phyloP scores from a whole-genome alignment of 2,888 invertebrate genomes.

The Drosophila prostipennis region DNA sequence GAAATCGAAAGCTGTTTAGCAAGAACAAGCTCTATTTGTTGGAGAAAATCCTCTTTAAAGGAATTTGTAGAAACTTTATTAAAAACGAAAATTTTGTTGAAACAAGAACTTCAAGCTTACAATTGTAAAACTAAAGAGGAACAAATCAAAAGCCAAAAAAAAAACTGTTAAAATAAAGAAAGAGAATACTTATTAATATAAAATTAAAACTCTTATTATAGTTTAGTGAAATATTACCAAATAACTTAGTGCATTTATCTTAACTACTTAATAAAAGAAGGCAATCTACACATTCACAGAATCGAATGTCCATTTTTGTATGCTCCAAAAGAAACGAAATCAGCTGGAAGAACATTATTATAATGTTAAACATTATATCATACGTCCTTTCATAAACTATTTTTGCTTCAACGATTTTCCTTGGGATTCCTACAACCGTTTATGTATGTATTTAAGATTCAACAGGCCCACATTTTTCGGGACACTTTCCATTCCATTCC shows the following conservation, averaged over 20 bases:
- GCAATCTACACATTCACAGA: not conserved
- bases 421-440: conserved; percentile 1
- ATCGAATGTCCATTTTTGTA: conserved; percentile 7
- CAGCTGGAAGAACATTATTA: conserved; percentile 30
- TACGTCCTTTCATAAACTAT: conserved; percentile 29
- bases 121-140: not conserved
- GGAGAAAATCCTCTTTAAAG: too few relatives aligned
- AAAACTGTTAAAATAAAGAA: too few relatives aligned
- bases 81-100: not conserved
- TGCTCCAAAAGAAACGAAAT: conserved; percentile 11
- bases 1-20: conserved; percentile 17
- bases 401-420: conserved; percentile 29
- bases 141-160: not conserved
- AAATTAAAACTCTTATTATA: too few relatives aligned
- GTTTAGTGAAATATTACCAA: too few relatives aligned
- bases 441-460: conserved; percentile 16
- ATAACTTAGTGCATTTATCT: not conserved
- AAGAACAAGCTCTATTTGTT: conserved; percentile 2
- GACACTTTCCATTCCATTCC: conserved; percentile 21
- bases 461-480: conserved; percentile 33
- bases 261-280: not conserved
- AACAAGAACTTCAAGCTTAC: not conserved
- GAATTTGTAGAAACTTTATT: not conserved
- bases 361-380: conserved; percentile 27
- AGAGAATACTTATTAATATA: too few relatives aligned